Base-by-base conservation (phyloP, 2,797 vertebrate genomes). In the Nannoperca obscura region DNA sequence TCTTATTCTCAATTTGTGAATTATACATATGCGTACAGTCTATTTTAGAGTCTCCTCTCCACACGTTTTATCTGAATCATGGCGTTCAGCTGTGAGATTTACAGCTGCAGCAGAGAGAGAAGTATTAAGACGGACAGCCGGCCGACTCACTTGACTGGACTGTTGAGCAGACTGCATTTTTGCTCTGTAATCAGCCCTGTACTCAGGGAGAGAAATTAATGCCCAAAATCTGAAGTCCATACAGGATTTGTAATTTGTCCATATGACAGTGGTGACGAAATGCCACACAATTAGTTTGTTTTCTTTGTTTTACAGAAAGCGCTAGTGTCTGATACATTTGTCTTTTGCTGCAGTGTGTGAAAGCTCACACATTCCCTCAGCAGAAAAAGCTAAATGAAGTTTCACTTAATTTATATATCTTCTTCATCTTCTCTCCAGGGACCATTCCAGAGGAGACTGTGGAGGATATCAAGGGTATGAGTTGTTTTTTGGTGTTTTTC, bases 401-500 rank as follows among this genome's bases (percentile, higher is more conserved):
- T 61, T 63, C 2, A 36, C 60, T 63, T 40, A 9, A 34, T 80
- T 49, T 62, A 15, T 65, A n/a, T 54, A 2, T 4, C 61, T 63
- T 24, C 19, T 46, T 78, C 11, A n/a, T 82, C 9, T 78, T 34
- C 42, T 67, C 44, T n/a, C 38, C 83, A 99, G 98, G 97, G 64
- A 96, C 95, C 44, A 93, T 99, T 80, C 94, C 96, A 79, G 98
- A 99, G 91, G 96, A 98, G 34, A 91, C 97, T 32, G 95, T 99
- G 77, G 98, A 99, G 83, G 98, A 99, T 80, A 97, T 99, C 86
- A 99, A 99, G 94, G 98, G 98, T 99, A 91, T n/a, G 14, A 71
- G 11, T 47, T 60, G 4, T 46, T 4, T 32, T 5, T 32, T 32
- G 3, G 3, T 32, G 3, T 32, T 32, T 32, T 32, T 32, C 30